Conservation (phyloP, 1,140 invertebrate genomes). For the Microvelia longipes region DNA sequence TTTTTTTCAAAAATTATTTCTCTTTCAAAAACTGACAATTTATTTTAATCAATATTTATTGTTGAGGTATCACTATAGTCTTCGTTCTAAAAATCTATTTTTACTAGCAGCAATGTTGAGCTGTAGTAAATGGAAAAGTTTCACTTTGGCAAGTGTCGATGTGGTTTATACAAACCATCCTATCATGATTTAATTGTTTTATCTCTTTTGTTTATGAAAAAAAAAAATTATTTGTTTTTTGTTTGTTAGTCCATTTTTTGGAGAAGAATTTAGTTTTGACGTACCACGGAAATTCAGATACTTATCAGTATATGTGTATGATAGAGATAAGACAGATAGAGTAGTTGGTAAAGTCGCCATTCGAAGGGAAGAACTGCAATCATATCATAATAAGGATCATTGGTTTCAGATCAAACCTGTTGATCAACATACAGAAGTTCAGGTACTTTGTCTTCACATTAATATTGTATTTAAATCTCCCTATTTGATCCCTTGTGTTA, state of each 20-base stretch:
- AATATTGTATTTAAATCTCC: background rate
- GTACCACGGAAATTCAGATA: constrained; percentile 75
- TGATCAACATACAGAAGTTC: constrained; percentile 75
- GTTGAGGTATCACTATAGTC: too few relatives aligned
- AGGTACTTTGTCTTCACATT: constrained; percentile 34
- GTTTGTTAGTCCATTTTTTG: constrained; percentile 67
- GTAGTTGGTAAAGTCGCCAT: constrained; percentile 79
- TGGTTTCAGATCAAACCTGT: constrained; percentile 76
- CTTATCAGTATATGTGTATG: constrained; percentile 73
- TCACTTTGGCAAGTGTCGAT: too few relatives aligned
- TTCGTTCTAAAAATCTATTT: too few relatives aligned
- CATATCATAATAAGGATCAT: constrained; percentile 77
- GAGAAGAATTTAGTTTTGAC: constrained; percentile 83
- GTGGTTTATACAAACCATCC: too few relatives aligned
- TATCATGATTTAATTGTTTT: too few relatives aligned
- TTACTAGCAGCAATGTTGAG: too few relatives aligned
- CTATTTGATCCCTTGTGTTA: too few relatives aligned
- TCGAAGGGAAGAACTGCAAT: constrained; percentile 65
- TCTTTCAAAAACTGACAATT: too few relatives aligned
- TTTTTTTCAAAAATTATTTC: too few relatives aligned
- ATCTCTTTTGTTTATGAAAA: too few relatives aligned
- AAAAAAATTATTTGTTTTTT: constrained; percentile 1
- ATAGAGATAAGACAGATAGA: constrained; percentile 62
- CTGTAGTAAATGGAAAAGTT: too few relatives aligned
- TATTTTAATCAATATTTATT: too few relatives aligned